Evolutionary conservation across 1,140 invertebrate genomes (phyloP).

Genomic region (Ostrea denselamellosa): DNA sequence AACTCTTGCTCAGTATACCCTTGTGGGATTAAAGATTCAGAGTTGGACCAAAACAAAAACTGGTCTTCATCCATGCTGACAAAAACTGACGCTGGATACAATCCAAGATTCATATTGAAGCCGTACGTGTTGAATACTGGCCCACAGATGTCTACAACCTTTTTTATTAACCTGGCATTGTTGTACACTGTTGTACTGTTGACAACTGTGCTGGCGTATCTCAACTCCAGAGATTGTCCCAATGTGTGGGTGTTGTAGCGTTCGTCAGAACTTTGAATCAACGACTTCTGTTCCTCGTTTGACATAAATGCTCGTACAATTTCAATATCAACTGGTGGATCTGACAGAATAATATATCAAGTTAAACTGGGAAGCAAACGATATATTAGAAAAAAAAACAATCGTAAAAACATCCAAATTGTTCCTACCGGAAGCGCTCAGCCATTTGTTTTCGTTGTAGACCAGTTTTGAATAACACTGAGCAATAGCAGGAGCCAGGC

Average conservation of each 20-base stretch:
- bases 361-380: not conserved
- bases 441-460: conserved; percentile 56
- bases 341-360: not conserved
- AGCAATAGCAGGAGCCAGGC: conserved; percentile 53
- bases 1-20: conserved; percentile 40
- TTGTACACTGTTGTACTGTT: conserved; percentile 48
- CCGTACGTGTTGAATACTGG: conserved; percentile 55
- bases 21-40: conserved; percentile 41
- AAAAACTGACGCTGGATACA: conserved; percentile 60
- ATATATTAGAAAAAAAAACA: not conserved
- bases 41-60: conserved; percentile 59
- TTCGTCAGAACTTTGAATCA: conserved; percentile 53
- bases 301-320: conserved; percentile 58
- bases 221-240: conserved; percentile 59
- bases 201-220: conserved; percentile 28
- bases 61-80: conserved; percentile 55
- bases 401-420: not conserved
- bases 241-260: conserved; percentile 59
- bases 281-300: conserved; percentile 55
- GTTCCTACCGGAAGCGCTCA: conserved; percentile 1
- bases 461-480: conserved; percentile 57
- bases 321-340: conserved; percentile 29
- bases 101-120: conserved; percentile 55
- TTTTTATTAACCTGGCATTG: conserved; percentile 46
- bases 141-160: conserved; percentile 58